These are phyloP conservation scores for Molossus alvarezi DNA, from an alignment of 2,797 vertebrate species.

Conservation along the genomic window DNA sequence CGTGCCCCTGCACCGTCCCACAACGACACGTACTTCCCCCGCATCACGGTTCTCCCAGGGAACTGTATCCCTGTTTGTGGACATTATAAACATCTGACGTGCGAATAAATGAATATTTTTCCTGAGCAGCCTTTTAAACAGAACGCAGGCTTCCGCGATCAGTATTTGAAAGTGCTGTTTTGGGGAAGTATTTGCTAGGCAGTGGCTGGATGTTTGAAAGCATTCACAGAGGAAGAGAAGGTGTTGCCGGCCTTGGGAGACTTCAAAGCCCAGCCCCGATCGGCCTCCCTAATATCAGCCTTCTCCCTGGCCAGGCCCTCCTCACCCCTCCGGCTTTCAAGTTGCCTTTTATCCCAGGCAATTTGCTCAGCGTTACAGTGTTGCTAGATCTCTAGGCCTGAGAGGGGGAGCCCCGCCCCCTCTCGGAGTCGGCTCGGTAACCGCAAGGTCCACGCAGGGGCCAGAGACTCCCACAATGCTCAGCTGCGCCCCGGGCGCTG, in stretches of 20 bases:
- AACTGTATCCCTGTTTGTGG: not conserved
- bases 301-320: not conserved
- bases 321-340: not conserved
- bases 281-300: not conserved
- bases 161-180: not conserved
- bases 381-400: conserved; percentile 37
- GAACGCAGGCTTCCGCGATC: not conserved
- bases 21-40: rapidly evolving
- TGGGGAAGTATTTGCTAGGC: not conserved
- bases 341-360: not conserved
- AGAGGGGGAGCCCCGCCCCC: not conserved
- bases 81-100: not conserved
- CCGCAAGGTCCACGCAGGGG: not conserved
- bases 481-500: conserved; percentile 33
- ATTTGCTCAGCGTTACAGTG: conserved; percentile 37
- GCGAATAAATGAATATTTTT: not conserved
- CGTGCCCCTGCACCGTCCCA: rapidly evolving
- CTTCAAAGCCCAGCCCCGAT: not conserved
- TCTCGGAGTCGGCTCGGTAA: conserved; percentile 47
- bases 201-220: not conserved
- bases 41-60: rapidly evolving
- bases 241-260: not conserved
- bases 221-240: not conserved
- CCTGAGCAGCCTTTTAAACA: not conserved
- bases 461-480: conserved; percentile 48